Conservation (phyloP, 2,888 invertebrate genomes). For the Drosophila infuscata region DNA sequence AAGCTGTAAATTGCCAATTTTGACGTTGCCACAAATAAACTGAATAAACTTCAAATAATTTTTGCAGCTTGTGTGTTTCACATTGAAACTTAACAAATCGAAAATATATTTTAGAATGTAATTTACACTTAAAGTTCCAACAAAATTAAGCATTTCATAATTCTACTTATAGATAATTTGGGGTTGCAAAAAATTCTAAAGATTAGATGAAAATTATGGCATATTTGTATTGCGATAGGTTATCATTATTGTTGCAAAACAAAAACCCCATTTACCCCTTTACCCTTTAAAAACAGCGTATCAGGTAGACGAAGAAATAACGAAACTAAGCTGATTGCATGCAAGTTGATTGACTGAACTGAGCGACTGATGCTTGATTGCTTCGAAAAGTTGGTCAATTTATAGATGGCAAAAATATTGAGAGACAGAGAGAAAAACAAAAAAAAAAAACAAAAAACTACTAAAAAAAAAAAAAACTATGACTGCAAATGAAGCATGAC, state of each 20-base stretch:
- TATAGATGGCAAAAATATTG: slow-evolving; percentile 48
- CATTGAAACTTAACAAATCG: background rate
- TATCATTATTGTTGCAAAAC: background rate
- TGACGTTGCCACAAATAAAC: slow-evolving; percentile 3
- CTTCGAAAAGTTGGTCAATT: slow-evolving; percentile 66
- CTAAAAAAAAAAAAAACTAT: slow-evolving; percentile 7
- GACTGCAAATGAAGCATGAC: slow-evolving; percentile 72
- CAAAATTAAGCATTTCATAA: background rate
- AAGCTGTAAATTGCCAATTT: slow-evolving; percentile 19
- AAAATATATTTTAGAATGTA: background rate
- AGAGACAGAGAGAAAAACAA: background rate
- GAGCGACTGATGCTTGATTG: slow-evolving; percentile 40
- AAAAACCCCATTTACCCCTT: background rate
- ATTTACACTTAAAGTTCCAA: background rate
- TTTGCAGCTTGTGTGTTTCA: background rate
- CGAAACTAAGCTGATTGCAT: slow-evolving; percentile 61
- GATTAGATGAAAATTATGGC: background rate
- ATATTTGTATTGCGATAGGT: background rate
- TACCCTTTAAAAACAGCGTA: background rate
- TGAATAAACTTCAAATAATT: slow-evolving; percentile 1
- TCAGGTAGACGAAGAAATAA: slow-evolving; percentile 1
- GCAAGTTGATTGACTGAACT: slow-evolving; percentile 41
- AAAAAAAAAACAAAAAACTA: background rate
- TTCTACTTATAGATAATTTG: background rate
- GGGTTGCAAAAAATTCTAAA: background rate